Evolutionary conservation across 2,113 vertebrate genomes (phyloP), one percentile per base, ranked within the genome.

Genomic region (Serilophus lunatus): DNA sequence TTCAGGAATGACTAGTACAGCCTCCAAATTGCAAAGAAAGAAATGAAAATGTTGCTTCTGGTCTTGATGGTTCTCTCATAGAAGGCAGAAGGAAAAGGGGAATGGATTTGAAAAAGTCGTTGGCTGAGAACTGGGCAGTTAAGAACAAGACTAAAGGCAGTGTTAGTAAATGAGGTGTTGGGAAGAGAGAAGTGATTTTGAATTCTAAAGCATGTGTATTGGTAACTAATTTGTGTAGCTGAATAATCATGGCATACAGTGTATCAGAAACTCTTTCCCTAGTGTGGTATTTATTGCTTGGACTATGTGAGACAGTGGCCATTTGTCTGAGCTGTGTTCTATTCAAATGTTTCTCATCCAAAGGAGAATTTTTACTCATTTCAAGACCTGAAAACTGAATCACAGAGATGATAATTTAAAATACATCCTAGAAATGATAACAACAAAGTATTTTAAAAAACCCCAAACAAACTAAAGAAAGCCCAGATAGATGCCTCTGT

Each of bases 1-100:
- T 44, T 15, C 49, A 61, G 23, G 22, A 44, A 31, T 0, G 0
- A 36, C 40, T 35, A 4, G 13, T 40, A 72, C 26, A 3, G 4
- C 24, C 44, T 86, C 54, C 53, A 36, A 26, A 65, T 49, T 69
- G 24, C 9, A 56, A 83, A 65, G 22, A 49, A 53, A 57, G 50
- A 45, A 9, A 9, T 51, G 31, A 79, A 72, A 76, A 7, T 12
- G 7, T 18, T 88, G 57, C 4, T 13, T 50, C n/a, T 71, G 35
- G 35, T 10, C 28, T 88, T 3, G 2, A n/a, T 1, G 2, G 5
- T 49, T 83, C 22, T 47, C 15, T 50, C 5, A 42, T 5, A 23
- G 35, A 92, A 75, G 38, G 44, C 8, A 63, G 38, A 54, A 75
- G 59, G n/a, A 63, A 36, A 31, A 72, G 26, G 25, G 16, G 18